Base-by-base conservation (phyloP, 1,140 invertebrate genomes). In the Papilio xuthus region DNA sequence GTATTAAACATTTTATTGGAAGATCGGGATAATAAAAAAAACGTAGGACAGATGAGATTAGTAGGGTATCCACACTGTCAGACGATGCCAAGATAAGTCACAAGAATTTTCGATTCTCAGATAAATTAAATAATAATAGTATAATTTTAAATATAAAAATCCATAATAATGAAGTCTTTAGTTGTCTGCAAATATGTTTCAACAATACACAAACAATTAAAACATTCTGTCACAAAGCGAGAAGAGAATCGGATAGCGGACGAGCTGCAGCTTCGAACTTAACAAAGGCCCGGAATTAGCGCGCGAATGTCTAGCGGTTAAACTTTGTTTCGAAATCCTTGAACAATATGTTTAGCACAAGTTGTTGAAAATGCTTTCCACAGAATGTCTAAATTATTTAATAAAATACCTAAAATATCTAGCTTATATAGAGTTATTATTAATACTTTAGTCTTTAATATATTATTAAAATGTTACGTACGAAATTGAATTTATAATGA, bases 211-310 rank as follows among this genome's bases (percentile, higher is more conserved):
- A 60, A 60, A 60, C 56, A 23, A 13, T 26, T 60, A 23, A 23
- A 60, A 60, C 23, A 23, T 60, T 60, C 20, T 60, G 20, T 60
- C 56, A 60, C 56, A 60, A 60, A 26, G 23, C 20, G 56, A 60
- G 56, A 60, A 60, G 9, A 60, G 56, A 60, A 26, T 60, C 56
- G 20, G 56, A 60, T 60, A 60, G 56, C 56, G 56, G 56, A 60
- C 9, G 53, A 20, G 20, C 56, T 60, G 56, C 20, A 60, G 20
- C 56, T 60, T 20, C 56, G 8, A 60, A 60, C 56, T 60, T 4
- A 23, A 60, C 56, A 60, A 60, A 60, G 53, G 23, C 56, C 2
- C 56, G 56, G 56, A 60, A 60, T 60, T 60, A 60, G 56, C 23
- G 56, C 56, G 23, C 56, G 23, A 60, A 60, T 60, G 56, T 60